Evolutionary conservation across 1,140 invertebrate genomes (phyloP).

Genomic region (Dendroctonus ponderosae): DNA sequence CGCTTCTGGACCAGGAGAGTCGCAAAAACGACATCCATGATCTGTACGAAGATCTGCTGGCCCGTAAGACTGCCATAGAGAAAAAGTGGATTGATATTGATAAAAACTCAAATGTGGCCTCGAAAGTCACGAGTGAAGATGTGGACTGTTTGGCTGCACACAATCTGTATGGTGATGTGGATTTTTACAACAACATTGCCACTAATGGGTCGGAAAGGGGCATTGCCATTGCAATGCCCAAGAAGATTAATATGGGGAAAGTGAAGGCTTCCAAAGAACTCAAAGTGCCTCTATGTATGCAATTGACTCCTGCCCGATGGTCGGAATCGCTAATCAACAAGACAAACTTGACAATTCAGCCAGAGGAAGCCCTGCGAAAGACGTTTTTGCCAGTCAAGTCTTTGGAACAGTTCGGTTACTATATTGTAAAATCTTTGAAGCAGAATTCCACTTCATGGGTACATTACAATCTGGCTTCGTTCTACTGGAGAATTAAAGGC

Average conservation of each 20-base stretch:
- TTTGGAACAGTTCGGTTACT: conserved; percentile 66
- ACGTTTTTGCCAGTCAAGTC: conserved; percentile 60
- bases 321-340: conserved; percentile 66
- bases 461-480: conserved; percentile 78
- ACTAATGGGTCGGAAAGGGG: conserved; percentile 55
- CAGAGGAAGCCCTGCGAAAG: conserved; percentile 66
- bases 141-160: conserved; percentile 66
- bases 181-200: conserved; percentile 67
- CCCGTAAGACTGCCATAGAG: conserved; percentile 65
- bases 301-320: conserved; percentile 70
- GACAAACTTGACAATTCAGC: conserved; percentile 60
- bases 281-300: conserved; percentile 66
- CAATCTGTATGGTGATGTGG: conserved; percentile 62
- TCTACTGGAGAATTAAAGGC: conserved; percentile 83
- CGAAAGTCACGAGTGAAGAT: conserved; percentile 63
- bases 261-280: conserved; percentile 38
- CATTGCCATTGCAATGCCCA: conserved; percentile 34
- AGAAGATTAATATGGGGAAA: conserved; percentile 41
- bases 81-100: conserved; percentile 62
- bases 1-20: conserved; percentile 79
- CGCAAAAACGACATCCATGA: conserved; percentile 62
- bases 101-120: conserved; percentile 61
- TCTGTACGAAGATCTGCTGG: conserved; percentile 65
- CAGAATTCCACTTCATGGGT: conserved; percentile 80
- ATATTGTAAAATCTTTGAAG: conserved; percentile 62